Conservation (phyloP, 2,797 vertebrate species). For the Apodemus agrarius region DNA sequence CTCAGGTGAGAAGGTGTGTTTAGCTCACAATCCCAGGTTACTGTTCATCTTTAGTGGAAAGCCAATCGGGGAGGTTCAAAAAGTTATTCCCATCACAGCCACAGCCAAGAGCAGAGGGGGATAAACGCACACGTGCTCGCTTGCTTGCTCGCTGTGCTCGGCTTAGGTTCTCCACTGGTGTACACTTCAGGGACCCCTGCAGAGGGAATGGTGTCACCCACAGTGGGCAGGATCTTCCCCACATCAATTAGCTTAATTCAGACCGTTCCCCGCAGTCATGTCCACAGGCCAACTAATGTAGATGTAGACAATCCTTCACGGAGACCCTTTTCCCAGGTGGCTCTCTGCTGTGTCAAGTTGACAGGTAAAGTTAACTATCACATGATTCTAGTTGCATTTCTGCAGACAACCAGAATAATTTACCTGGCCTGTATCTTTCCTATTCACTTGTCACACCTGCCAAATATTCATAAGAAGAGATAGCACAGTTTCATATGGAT, state of each 20-base stretch:
- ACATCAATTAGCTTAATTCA: neutral
- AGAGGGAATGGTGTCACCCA: neutral
- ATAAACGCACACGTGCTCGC: neutral
- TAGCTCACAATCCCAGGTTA: neutral
- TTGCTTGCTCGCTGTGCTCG: neutral
- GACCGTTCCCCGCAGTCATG: neutral
- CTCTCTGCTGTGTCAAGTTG: neutral
- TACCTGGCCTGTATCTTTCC: neutral
- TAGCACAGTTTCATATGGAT: neutral
- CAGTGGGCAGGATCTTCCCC: neutral
- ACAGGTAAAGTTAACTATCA: neutral
- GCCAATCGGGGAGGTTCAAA: neutral
- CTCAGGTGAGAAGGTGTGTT: neutral
- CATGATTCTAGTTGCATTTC: neutral
- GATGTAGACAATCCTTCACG: neutral
- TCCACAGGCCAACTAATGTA: neutral
- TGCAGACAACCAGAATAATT: neutral
- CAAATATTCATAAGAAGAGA: neutral
- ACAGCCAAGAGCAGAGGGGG: neutral
- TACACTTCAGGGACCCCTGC: neutral
- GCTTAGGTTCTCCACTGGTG: neutral
- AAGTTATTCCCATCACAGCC: neutral
- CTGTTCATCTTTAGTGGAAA: neutral
- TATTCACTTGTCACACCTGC: neutral
- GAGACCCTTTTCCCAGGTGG: neutral